phyloP scores from a whole-genome alignment of 30 jellyfish, hydroid and myxozoan genomes.

The Chrysaora quinquecirrha region DNA sequence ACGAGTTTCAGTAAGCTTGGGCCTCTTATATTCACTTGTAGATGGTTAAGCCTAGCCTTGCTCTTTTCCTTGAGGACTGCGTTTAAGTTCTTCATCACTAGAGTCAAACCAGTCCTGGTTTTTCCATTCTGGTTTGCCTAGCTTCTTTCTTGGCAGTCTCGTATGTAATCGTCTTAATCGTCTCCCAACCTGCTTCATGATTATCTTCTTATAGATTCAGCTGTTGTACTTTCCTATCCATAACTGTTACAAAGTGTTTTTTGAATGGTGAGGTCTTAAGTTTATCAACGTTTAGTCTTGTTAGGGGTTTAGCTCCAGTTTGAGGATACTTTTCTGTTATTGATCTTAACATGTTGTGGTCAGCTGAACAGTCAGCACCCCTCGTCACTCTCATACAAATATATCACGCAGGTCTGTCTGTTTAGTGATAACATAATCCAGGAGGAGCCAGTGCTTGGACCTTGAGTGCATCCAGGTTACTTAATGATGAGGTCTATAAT shows the following conservation, averaged over 20 bases:
- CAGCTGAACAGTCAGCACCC: constrained; percentile 44
- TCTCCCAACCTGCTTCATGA: constrained; percentile 10
- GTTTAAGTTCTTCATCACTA: not conserved
- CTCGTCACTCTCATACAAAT: constrained; percentile 31
- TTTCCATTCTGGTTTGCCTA: constrained; percentile 19
- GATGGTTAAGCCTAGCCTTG: constrained; percentile 12
- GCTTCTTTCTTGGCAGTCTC: constrained; percentile 17
- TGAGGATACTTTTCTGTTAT: not conserved
- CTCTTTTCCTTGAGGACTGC: constrained; percentile 21
- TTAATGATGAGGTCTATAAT: constrained; percentile 14
- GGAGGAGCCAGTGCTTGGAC: constrained; percentile 56
- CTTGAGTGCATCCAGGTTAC: constrained; percentile 63
- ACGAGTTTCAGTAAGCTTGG: not conserved
- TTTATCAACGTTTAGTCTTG: not conserved
- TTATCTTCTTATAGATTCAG: not conserved
- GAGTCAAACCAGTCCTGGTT: constrained; percentile 32
- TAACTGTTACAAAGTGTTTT: not conserved
- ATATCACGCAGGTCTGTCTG: constrained; percentile 21
- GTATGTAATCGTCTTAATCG: not conserved
- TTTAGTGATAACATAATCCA: constrained; percentile 19
- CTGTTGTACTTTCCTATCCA: not conserved
- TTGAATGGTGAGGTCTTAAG: not conserved
- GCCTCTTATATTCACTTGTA: not conserved
- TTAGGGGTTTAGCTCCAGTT: not conserved
- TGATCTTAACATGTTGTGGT: constrained; percentile 7